A percentile compares a stretch with the other conserved stretches of the same genome.
Conservation (phyloP, 2,797 vertebrate genomes). For the Aselliscus stoliczkanus region DNA sequence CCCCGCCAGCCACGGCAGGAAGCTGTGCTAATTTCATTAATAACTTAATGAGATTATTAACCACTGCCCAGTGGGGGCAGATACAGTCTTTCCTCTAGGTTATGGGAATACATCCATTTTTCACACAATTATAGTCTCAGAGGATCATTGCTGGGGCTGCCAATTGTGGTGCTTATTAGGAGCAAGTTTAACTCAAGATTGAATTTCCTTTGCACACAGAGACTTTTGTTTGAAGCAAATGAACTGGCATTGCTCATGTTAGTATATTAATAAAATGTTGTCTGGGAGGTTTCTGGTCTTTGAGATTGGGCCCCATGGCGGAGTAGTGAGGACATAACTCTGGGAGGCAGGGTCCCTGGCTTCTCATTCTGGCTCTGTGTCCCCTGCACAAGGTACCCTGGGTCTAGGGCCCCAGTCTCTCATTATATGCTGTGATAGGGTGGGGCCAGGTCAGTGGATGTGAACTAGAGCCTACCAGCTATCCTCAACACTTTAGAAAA, state of each 20-base stretch:
- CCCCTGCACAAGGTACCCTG: no score
- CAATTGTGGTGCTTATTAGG: slow-evolving; percentile 60
- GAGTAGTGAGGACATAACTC: neutral
- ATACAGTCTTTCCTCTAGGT: slow-evolving; percentile 51
- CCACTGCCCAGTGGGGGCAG: neutral
- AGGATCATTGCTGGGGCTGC: slow-evolving; percentile 18
- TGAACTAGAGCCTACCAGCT: neutral
- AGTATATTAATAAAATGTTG: slow-evolving; percentile 36
- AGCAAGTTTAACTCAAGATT: slow-evolving; percentile 61
- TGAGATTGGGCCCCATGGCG: neutral
- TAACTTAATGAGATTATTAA: slow-evolving; percentile 66
- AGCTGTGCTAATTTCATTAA: slow-evolving; percentile 57
- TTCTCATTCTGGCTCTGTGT: neutral
- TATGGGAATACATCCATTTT: slow-evolving; percentile 56
- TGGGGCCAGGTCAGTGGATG: neutral
- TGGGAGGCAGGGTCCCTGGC: neutral
- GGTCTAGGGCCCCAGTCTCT: neutral
- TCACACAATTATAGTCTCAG: slow-evolving; percentile 46
- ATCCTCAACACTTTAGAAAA: neutral
- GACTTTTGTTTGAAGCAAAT: slow-evolving; percentile 62
- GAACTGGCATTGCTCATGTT: slow-evolving; percentile 47
- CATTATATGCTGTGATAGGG: neutral
- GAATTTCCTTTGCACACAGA: slow-evolving; percentile 55
- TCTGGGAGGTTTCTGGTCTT: neutral
- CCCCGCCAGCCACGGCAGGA: slow-evolving; percentile 16